A percentile compares a stretch with the other conserved stretches of the same genome.
Evolutionary conservation across 1,140 invertebrate genomes (phyloP).

Genomic region (Brachystomella parvula): DNA sequence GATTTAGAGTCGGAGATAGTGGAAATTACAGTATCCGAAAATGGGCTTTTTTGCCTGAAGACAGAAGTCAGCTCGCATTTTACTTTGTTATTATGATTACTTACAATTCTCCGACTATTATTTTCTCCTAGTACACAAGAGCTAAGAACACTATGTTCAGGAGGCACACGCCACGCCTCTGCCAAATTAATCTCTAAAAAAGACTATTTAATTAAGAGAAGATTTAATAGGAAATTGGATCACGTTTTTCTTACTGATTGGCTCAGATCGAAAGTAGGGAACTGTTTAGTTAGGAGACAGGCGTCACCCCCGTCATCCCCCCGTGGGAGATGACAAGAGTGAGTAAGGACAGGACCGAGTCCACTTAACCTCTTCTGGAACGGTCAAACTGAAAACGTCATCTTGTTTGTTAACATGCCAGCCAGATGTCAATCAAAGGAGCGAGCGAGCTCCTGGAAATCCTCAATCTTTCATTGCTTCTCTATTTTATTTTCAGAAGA

Average conservation of each 20-base stretch:
- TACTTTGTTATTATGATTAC: no score
- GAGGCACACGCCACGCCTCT: no score
- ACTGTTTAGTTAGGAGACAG: no score
- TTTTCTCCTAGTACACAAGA: neutral
- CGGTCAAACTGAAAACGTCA: neutral
- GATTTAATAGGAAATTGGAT: neutral
- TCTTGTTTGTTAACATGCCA: neutral
- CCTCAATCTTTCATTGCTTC: no score
- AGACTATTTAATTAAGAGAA: no score
- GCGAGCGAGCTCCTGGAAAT: no score
- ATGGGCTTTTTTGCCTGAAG: neutral
- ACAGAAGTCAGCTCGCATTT: neutral
- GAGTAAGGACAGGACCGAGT: no score
- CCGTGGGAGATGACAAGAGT: neutral
- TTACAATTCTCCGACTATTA: neutral
- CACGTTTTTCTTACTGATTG: no score
- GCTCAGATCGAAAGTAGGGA: no score
- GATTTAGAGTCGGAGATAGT: constrained; percentile 1
- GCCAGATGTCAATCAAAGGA: neutral
- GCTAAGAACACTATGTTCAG: neutral
- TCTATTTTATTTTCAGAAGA: no score
- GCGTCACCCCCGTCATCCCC: no score
- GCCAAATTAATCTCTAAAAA: neutral
- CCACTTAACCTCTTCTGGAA: no score
- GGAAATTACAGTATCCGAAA: neutral